Evolutionary conservation across 2,888 invertebrate genomes (phyloP).

Genomic region (Amphipoea oculea): DNA sequence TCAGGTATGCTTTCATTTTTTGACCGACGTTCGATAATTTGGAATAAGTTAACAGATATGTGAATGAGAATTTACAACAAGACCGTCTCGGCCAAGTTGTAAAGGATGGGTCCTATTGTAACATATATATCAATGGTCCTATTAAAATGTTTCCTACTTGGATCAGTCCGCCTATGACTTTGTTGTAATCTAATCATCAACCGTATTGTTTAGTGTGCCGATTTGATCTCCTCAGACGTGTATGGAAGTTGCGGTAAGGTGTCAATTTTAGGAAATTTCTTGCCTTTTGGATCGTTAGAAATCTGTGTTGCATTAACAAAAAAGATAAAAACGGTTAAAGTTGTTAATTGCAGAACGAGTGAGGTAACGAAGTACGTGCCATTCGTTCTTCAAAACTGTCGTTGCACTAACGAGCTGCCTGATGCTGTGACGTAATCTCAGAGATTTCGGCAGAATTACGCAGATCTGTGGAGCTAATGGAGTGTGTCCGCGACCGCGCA

Average conservation of each 20-base stretch:
- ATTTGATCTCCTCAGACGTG: slow-evolving; percentile 50
- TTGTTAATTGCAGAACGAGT: slow-evolving; percentile 77
- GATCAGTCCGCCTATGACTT: slow-evolving; percentile 8
- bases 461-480: slow-evolving; percentile 83
- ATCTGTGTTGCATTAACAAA: slow-evolving; percentile 66
- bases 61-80: slow-evolving; percentile 11
- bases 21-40: background rate
- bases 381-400: slow-evolving; percentile 71
- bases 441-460: slow-evolving; percentile 84
- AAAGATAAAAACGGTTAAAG: slow-evolving; percentile 67
- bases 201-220: slow-evolving; percentile 46
- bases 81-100: background rate
- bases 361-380: slow-evolving; percentile 78
- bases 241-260: slow-evolving; percentile 49
- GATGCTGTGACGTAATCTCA: slow-evolving; percentile 80
- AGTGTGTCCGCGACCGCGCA: slow-evolving; percentile 75
- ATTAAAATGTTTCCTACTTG: background rate
- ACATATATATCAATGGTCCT: no score
- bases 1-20: slow-evolving; percentile 91
- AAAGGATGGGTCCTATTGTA: background rate
- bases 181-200: slow-evolving; percentile 48
- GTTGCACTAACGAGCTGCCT: slow-evolving; percentile 76
- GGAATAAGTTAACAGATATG: background rate
- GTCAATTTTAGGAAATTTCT: slow-evolving; percentile 49
- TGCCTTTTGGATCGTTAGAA: slow-evolving; percentile 61